Conservation (phyloP, 2,113 vertebrate genomes). For the Ophthalmolycus amberensis region DNA sequence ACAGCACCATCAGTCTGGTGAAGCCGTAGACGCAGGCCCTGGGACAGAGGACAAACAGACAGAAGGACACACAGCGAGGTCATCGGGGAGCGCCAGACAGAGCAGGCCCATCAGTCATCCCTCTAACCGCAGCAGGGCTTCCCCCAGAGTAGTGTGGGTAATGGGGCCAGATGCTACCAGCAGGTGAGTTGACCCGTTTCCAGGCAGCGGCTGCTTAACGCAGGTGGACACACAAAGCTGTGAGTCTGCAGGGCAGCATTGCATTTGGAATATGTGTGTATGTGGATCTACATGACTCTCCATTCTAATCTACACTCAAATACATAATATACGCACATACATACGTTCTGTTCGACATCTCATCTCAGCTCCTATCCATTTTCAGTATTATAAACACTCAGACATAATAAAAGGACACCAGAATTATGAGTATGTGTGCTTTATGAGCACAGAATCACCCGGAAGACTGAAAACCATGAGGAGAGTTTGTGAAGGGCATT, state of each 20-base stretch:
- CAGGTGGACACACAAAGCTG: constrained; percentile 35
- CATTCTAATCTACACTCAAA: background rate
- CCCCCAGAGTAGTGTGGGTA: constrained; percentile 62
- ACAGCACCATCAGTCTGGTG: constrained; percentile 85
- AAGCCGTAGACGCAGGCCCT: constrained; percentile 88
- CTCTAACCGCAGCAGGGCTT: constrained; percentile 62
- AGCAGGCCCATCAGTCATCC: constrained; percentile 52
- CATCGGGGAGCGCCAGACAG: constrained; percentile 51
- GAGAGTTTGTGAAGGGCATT: constrained; percentile 46
- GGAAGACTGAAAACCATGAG: constrained; percentile 2
- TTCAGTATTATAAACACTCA: background rate
- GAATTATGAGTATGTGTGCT: background rate
- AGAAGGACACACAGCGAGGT: constrained; percentile 58
- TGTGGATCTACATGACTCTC: background rate
- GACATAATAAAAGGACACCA: constrained; percentile 1
- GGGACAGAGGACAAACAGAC: constrained; percentile 71
- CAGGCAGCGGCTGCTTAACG: constrained; percentile 35
- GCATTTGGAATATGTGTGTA: background rate
- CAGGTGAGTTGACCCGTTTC: constrained; percentile 64
- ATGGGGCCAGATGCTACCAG: constrained; percentile 60
- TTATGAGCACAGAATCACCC: background rate
- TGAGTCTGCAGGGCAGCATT: background rate
- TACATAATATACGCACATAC: background rate
- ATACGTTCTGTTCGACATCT: background rate
- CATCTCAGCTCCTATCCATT: background rate